Evolutionary conservation across 2,797 vertebrate genomes (phyloP).

Genomic region (Phataginus tetradactyla): DNA sequence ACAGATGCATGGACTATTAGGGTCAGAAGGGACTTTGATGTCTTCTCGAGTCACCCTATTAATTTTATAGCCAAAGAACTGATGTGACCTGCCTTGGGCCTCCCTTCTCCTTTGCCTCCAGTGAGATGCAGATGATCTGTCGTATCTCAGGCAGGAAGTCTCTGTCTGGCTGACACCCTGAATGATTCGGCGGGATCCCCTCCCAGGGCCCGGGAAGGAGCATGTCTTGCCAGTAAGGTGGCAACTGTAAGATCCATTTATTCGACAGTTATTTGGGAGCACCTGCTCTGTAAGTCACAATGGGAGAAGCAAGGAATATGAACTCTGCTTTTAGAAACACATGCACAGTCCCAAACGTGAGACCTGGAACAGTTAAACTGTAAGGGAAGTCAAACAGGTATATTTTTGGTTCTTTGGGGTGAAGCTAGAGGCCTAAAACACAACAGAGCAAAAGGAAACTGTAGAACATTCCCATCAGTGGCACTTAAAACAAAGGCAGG

Average conservation of each 20-base stretch:
- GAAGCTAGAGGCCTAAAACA: conserved; percentile 2
- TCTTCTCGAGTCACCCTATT: background rate
- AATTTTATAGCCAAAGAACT: background rate
- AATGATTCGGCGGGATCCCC: conserved; percentile 30
- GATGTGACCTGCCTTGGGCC: background rate
- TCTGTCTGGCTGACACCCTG: conserved; percentile 20
- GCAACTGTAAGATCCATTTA: background rate
- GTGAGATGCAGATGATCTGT: conserved; percentile 13
- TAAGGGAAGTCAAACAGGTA: background rate
- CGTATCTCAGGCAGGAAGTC: conserved; percentile 32
- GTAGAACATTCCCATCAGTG: background rate
- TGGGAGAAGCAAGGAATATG: background rate
- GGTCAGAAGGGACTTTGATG: background rate
- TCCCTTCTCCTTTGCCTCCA: conserved; percentile 3
- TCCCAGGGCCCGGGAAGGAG: background rate
- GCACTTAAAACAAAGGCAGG: background rate
- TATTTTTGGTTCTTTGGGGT: background rate
- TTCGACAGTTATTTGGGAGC: background rate
- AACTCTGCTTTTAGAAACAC: background rate
- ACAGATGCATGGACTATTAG: background rate
- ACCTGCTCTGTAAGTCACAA: background rate
- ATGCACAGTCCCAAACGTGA: background rate
- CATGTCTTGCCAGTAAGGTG: background rate
- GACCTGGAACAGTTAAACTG: background rate
- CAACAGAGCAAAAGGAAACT: background rate